Conservation (phyloP, 2,113 vertebrate genomes). For the Mirza zaza region DNA sequence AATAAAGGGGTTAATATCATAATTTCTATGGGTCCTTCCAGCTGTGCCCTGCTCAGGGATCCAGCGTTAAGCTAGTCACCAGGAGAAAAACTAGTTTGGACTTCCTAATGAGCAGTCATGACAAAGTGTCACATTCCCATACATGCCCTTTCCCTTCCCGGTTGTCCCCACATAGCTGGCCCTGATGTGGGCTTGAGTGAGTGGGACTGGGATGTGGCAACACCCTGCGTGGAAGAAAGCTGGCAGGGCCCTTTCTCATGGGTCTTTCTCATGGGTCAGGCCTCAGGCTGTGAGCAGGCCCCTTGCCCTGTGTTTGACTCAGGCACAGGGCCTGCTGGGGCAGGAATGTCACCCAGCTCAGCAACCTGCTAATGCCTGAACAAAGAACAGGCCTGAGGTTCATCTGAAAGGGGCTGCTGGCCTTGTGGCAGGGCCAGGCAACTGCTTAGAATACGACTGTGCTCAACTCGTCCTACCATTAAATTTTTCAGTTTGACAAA, state of each 20-base stretch:
- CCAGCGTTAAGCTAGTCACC: neutral
- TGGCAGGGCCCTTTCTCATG: neutral
- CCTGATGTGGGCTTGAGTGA: accelerated
- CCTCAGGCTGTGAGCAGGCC: neutral
- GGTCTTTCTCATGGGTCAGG: too few relatives aligned
- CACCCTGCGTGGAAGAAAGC: neutral
- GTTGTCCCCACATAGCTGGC: accelerated
- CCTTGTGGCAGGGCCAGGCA: neutral
- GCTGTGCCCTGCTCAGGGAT: neutral
- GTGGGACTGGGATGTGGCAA: accelerated
- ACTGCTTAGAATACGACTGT: neutral
- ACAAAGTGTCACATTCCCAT: neutral
- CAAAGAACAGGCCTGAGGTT: neutral
- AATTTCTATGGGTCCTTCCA: neutral
- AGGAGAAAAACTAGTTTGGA: neutral
- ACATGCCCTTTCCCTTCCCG: neutral
- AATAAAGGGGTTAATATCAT: neutral
- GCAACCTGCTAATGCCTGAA: neutral
- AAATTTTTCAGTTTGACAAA: neutral
- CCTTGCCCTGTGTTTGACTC: neutral
- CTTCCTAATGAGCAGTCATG: neutral
- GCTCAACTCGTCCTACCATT: neutral
- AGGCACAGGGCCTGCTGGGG: neutral
- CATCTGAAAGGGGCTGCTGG: neutral
- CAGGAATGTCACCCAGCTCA: too few relatives aligned